Percentiles rank a stretch among this genome's conserved stretches.
Conservation (phyloP, 1,140 invertebrate species). For the Apocrypta bakeri region DNA sequence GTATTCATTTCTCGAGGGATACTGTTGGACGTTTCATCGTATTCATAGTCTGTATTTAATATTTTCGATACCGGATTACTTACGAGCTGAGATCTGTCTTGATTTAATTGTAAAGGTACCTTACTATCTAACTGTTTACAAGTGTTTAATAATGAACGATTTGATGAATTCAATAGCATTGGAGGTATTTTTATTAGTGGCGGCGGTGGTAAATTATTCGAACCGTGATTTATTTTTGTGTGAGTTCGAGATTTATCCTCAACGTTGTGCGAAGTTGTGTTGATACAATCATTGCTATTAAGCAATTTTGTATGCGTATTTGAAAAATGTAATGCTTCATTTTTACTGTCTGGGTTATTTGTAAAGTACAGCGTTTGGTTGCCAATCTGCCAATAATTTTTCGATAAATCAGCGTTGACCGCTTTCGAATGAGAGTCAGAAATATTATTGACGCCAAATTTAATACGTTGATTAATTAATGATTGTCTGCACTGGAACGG, state of each 20-base stretch:
- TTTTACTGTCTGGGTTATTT: constrained; percentile 25
- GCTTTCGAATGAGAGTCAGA: neutral
- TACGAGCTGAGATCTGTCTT: neutral
- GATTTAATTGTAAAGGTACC: neutral
- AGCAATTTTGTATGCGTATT: neutral
- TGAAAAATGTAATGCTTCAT: neutral
- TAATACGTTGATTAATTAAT: constrained; percentile 38
- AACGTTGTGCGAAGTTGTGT: neutral
- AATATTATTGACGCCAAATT: constrained; percentile 41
- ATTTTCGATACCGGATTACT: neutral
- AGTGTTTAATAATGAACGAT: neutral
- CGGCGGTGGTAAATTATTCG: constrained; percentile 9
- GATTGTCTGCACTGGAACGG: constrained; percentile 47
- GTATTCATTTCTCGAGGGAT: neutral
- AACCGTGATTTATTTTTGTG: neutral
- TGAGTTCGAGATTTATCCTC: neutral
- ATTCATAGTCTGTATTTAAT: neutral
- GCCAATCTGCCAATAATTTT: constrained; percentile 46
- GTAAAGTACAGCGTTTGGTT: constrained; percentile 34
- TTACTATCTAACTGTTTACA: neutral
- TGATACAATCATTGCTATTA: neutral
- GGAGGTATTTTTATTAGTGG: constrained; percentile 40
- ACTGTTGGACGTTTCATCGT: neutral
- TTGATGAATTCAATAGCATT: neutral
- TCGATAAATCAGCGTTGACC: neutral